phyloP scores from a whole-genome alignment of 2,113 vertebrate species.

The Entelurus aequoreus region DNA sequence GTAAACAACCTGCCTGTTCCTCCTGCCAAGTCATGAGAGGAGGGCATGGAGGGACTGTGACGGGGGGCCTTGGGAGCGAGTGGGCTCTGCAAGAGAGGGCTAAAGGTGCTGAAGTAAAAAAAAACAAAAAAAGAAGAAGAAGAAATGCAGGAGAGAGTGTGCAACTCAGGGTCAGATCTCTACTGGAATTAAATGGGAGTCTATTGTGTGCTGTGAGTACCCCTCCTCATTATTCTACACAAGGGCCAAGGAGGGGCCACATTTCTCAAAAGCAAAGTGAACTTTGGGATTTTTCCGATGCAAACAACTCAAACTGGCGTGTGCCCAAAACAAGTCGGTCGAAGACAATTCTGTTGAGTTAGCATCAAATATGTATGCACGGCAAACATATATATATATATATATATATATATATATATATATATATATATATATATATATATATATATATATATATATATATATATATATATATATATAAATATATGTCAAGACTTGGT shows the following conservation, averaged over 20 bases:
- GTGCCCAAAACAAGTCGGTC: background rate
- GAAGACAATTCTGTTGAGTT: background rate
- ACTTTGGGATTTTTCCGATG: conserved; percentile 18
- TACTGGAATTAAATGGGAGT: conserved; percentile 53
- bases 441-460: too few species aligned
- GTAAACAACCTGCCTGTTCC: conserved; percentile 58
- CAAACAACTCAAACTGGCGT: conserved; percentile 11
- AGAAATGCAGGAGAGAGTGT: conserved; percentile 52
- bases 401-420: too few species aligned
- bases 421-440: too few species aligned
- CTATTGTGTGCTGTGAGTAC: conserved; percentile 63
- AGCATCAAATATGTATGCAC: background rate
- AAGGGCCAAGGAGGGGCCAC: conserved; percentile 62
- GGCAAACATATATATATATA: too few species aligned
- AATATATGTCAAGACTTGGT: too few species aligned
- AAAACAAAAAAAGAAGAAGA: conserved; percentile 34
- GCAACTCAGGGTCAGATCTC: conserved; percentile 45
- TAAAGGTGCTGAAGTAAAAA: conserved; percentile 32
- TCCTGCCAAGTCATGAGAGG: conserved; percentile 39
- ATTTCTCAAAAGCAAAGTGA: conserved; percentile 55
- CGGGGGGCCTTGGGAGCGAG: background rate
- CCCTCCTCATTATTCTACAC: conserved; percentile 60
- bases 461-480: too few species aligned
- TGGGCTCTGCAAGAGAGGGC: conserved; percentile 13
- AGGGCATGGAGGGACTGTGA: conserved; percentile 8